Evolutionary conservation across 2,113 vertebrate species (phyloP).

Genomic region (Halcyon malimbica): DNA sequence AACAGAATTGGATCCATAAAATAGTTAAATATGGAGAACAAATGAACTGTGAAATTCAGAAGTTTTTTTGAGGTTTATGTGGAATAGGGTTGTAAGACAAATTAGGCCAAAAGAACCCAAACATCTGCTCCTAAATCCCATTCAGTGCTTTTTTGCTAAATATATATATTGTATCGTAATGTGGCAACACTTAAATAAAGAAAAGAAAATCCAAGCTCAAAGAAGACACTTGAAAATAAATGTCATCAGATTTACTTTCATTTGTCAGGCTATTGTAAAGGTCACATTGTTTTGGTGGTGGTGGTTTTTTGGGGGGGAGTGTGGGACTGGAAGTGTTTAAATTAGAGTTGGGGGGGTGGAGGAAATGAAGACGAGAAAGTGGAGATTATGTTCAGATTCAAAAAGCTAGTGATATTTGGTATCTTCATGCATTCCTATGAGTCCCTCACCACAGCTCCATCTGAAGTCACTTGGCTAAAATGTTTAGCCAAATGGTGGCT

Average conservation of each 20-base stretch:
- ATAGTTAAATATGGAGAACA: neutral
- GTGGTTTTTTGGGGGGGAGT: accelerated
- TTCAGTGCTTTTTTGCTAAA: neutral
- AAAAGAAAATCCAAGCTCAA: neutral
- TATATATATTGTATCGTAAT: neutral
- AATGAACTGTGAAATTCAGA: neutral
- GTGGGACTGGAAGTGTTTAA: neutral
- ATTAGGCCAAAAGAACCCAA: neutral
- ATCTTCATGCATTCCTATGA: accelerated
- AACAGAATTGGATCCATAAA: neutral
- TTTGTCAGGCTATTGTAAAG: neutral
- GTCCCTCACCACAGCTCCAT: neutral
- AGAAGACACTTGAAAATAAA: neutral
- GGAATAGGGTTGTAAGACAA: accelerated
- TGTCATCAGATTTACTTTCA: neutral
- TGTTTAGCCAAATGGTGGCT: neutral
- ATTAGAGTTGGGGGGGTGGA: neutral
- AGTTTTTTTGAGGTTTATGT: neutral
- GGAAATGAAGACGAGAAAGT: neutral
- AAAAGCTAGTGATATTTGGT: neutral
- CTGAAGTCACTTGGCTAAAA: neutral
- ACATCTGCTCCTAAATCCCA: neutral
- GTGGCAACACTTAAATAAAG: neutral
- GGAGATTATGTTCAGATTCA: neutral
- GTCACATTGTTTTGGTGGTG: accelerated